Percentiles rank a stretch among this genome's conserved stretches.
Evolutionary conservation across 2,113 vertebrate genomes (phyloP).

Genomic region (Poicephalus gulielmi): DNA sequence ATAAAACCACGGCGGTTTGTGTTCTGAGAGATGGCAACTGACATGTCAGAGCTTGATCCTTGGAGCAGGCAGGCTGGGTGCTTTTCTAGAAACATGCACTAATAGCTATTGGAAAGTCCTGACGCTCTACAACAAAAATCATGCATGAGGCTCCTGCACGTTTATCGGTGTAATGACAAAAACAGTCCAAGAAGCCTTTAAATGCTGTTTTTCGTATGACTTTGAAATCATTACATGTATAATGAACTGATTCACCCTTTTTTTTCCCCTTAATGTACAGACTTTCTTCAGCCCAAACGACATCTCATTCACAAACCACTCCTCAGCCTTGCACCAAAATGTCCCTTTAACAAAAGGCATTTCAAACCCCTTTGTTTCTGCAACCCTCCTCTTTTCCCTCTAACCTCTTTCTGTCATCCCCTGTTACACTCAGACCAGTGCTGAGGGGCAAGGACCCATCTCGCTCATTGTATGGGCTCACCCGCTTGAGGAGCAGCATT

Average conservation of each 20-base stretch:
- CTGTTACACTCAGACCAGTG: not conserved
- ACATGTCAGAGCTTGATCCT: slow-evolving; percentile 1
- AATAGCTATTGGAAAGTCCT: not conserved
- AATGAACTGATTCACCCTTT: not conserved
- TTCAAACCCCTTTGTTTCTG: not conserved
- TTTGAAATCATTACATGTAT: not conserved
- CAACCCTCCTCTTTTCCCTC: not conserved
- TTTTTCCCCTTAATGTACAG: not conserved
- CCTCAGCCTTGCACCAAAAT: not conserved
- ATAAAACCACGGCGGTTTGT: not conserved
- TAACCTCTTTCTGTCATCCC: slow-evolving; percentile 51
- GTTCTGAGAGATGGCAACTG: not conserved
- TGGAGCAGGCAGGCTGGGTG: not conserved
- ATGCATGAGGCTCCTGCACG: not conserved
- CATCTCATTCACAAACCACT: not conserved
- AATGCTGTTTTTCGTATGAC: not conserved
- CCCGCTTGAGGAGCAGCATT: not conserved
- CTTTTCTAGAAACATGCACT: not conserved
- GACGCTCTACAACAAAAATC: not conserved
- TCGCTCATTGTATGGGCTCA: not conserved
- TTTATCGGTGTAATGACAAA: not conserved
- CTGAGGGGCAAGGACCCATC: not conserved
- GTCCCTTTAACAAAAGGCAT: slow-evolving; percentile 6
- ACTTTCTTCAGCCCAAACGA: not conserved
- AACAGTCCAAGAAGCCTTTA: not conserved